Conservation (phyloP, 2,888 invertebrate species). For the Netelia fuscicornis region DNA sequence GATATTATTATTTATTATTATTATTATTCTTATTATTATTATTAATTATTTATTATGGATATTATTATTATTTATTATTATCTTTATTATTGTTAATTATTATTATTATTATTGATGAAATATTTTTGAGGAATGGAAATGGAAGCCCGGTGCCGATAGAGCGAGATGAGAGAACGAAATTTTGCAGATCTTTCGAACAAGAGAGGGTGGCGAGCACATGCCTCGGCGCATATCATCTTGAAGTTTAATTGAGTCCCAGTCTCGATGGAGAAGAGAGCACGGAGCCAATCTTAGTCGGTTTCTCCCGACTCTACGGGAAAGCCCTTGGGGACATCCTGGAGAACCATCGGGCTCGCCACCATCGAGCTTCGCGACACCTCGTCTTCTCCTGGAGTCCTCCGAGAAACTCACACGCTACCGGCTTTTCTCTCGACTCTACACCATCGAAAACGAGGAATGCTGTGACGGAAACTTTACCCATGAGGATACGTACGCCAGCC, state of each 20-base stretch:
- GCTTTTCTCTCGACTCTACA: conserved; percentile 21
- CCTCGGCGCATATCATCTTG: conserved; percentile 87
- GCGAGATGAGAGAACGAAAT: conserved; percentile 82
- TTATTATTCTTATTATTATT: too few relatives aligned
- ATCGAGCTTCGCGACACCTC: conserved; percentile 47
- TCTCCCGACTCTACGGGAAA: conserved; percentile 50
- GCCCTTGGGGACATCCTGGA: conserved; percentile 46
- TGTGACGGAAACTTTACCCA: neutral
- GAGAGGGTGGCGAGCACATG: conserved; percentile 76
- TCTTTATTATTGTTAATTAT: too few relatives aligned
- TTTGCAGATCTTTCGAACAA: neutral
- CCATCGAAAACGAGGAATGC: neutral
- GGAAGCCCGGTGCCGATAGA: too few relatives aligned
- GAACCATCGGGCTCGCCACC: conserved; percentile 54
- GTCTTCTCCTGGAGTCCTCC: conserved; percentile 45
- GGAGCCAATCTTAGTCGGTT: conserved; percentile 82
- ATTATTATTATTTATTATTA: too few relatives aligned
- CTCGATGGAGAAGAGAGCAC: conserved; percentile 85
- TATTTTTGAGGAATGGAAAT: too few relatives aligned
- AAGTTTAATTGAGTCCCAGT: conserved; percentile 90
- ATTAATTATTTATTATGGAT: too few relatives aligned
- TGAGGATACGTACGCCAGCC: neutral
- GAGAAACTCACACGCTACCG: conserved; percentile 13
- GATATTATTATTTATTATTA: too few relatives aligned
- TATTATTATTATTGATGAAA: too few relatives aligned